Evolutionary conservation across 30 jellyfish, hydroid and myxozoan species (phyloP).

Genomic region (Mastigias papua): DNA sequence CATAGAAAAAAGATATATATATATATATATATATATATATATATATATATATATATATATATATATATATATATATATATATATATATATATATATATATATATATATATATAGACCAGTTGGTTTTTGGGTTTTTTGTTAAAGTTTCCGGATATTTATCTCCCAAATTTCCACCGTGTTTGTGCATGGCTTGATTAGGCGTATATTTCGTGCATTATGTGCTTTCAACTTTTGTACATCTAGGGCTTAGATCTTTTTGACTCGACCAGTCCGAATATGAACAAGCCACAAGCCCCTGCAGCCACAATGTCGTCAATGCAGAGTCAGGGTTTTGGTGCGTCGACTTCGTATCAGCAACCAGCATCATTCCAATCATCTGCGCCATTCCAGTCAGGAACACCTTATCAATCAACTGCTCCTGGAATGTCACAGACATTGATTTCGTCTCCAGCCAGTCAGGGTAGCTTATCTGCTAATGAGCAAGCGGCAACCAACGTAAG

Average conservation of each 20-base stretch:
- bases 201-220: no score
- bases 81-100: no score
- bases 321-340: slow-evolving; percentile 4
- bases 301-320: not conserved
- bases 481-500: slow-evolving; percentile 22
- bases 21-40: no score
- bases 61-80: no score
- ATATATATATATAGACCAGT: no score
- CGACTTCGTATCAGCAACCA: slow-evolving; percentile 1
- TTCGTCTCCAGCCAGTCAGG: slow-evolving; percentile 22
- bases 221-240: not conserved
- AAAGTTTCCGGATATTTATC: no score
- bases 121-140: no score
- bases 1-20: no score
- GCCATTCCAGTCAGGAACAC: not conserved
- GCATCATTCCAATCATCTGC: slow-evolving; percentile 6
- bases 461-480: slow-evolving; percentile 12
- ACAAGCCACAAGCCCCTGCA: not conserved
- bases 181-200: no score
- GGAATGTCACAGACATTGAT: slow-evolving; percentile 21
- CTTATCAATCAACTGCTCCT: slow-evolving; percentile 12
- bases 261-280: not conserved
- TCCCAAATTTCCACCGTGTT: no score
- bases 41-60: no score
- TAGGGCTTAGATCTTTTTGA: slow-evolving; percentile 28